A percentile compares a stretch with the other conserved stretches of the same genome.
Evolutionary conservation across 2,888 invertebrate genomes (phyloP).

Genomic region (Antitype chi): DNA sequence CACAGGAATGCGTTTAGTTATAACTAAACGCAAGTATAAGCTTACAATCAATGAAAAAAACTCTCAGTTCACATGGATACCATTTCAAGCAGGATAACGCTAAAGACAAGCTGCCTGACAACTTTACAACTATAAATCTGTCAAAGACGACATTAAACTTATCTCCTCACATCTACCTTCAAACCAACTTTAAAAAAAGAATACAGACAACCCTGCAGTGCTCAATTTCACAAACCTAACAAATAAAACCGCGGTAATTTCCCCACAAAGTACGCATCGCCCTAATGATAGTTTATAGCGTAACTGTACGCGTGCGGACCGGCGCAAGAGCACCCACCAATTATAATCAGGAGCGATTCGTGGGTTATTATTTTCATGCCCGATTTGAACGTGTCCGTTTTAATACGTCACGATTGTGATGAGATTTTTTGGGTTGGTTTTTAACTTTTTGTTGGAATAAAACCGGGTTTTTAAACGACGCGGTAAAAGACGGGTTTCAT

Average conservation of each 20-base stretch:
- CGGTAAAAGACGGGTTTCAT: constrained; percentile 40
- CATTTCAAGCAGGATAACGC: not conserved
- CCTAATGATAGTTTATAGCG: constrained; percentile 77
- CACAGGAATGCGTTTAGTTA: not conserved
- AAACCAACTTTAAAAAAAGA: not conserved
- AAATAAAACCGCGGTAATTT: constrained; percentile 76
- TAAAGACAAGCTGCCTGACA: not conserved
- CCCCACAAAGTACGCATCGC: constrained; percentile 71
- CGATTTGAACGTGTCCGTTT: constrained; percentile 71
- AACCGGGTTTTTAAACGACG: constrained; percentile 36
- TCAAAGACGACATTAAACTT: not conserved
- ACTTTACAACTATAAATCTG: constrained; percentile 6
- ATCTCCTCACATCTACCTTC: not conserved
- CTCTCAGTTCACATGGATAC: not conserved
- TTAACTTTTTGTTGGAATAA: constrained; percentile 13
- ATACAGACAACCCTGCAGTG: constrained; percentile 61
- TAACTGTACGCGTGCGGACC: constrained; percentile 73
- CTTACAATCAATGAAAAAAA: not conserved
- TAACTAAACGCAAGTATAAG: not conserved
- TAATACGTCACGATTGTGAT: constrained; percentile 66
- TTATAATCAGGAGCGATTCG: constrained; percentile 79
- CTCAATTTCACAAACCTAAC: constrained; percentile 74
- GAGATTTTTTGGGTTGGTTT: constrained; percentile 44
- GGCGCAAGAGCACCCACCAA: constrained; percentile 74
- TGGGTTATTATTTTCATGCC: constrained; percentile 80